Conservation (phyloP, 2,888 invertebrate species). For the Aphidius colemani region DNA sequence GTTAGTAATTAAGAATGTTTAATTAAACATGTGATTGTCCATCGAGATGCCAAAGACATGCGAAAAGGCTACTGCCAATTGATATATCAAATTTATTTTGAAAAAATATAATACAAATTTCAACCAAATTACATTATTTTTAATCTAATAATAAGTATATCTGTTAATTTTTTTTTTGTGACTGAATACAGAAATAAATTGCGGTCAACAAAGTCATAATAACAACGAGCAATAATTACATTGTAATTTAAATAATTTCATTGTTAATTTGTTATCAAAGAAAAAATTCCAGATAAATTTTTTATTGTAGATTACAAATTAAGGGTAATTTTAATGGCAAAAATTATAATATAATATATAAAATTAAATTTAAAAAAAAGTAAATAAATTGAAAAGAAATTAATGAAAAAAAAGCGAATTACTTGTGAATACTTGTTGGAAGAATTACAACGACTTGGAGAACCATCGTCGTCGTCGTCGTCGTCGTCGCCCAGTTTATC, state of each 20-base stretch:
- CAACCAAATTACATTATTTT: neutral
- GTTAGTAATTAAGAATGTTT: neutral
- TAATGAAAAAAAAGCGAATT: too few species aligned
- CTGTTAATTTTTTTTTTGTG: neutral
- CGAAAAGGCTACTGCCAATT: slow-evolving; percentile 5
- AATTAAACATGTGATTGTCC: slow-evolving; percentile 17
- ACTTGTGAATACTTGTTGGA: too few species aligned
- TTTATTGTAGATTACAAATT: too few species aligned
- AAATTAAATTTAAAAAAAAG: too few species aligned
- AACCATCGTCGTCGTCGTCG: too few species aligned
- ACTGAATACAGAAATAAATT: too few species aligned
- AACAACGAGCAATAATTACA: slow-evolving; percentile 7
- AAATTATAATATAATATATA: too few species aligned
- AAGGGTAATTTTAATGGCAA: too few species aligned
- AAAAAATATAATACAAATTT: neutral
- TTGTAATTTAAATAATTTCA: neutral
- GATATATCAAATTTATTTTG: neutral
- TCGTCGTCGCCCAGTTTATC: too few species aligned
- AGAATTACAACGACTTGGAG: too few species aligned
- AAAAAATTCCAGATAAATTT: neutral
- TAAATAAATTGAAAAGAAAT: too few species aligned
- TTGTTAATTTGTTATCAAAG: neutral
- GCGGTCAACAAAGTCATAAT: neutral
- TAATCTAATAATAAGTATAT: slow-evolving; percentile 5
- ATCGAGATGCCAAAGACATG: slow-evolving; percentile 26